Conservation (phyloP, 64 coral and sea anemone species). For the Actinia equina region DNA sequence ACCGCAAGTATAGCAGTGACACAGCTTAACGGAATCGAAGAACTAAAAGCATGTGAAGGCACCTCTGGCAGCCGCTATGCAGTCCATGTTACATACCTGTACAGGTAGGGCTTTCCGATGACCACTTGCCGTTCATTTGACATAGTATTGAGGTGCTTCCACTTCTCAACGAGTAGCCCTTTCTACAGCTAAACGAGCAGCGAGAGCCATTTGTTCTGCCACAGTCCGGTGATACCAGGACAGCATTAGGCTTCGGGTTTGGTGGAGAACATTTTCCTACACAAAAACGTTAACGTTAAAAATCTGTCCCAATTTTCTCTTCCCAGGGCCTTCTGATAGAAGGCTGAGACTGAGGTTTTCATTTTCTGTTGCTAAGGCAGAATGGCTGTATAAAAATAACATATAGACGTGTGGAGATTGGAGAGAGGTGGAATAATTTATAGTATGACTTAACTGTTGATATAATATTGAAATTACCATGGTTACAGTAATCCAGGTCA, state of each 20-base stretch:
- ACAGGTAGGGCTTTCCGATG: neutral
- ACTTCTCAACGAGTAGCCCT: neutral
- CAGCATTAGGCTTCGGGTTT: neutral
- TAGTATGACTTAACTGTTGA: too few relatives aligned
- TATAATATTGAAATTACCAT: neutral
- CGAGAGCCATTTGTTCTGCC: neutral
- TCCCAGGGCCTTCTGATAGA: too few relatives aligned
- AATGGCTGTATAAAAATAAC: too few relatives aligned
- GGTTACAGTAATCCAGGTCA: neutral
- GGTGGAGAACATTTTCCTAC: neutral
- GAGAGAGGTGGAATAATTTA: too few relatives aligned
- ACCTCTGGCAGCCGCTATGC: too few relatives aligned
- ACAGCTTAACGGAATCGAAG: too few relatives aligned
- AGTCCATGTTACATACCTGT: neutral
- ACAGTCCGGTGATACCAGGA: neutral
- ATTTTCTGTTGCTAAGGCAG: too few relatives aligned
- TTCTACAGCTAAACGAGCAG: slow-evolving; percentile 22
- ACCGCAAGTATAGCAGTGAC: too few relatives aligned
- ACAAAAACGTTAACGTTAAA: neutral
- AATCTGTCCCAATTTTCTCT: too few relatives aligned
- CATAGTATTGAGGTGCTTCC: neutral
- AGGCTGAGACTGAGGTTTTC: too few relatives aligned
- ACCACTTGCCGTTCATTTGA: neutral
- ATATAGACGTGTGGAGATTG: too few relatives aligned
- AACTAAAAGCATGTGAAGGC: too few relatives aligned